phyloP scores from a whole-genome alignment of 2,888 invertebrate genomes.

The Cotesia congregata region DNA sequence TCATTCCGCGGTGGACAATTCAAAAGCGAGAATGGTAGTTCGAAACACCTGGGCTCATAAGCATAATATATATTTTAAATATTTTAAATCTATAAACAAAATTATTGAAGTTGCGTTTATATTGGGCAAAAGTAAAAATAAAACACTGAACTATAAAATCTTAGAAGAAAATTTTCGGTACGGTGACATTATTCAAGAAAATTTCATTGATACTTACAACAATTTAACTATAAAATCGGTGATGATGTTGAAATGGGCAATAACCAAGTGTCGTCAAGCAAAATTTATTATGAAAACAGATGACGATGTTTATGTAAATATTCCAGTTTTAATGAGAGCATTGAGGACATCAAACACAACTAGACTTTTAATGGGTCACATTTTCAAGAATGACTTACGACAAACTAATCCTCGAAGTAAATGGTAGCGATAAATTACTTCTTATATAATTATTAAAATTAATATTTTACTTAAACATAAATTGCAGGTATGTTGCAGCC shows the following conservation, averaged over 20 bases:
- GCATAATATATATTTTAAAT: constrained; percentile 64
- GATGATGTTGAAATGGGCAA: constrained; percentile 87
- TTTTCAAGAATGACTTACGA: constrained; percentile 83
- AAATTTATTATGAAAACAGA: constrained; percentile 87
- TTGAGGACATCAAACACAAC: constrained; percentile 61
- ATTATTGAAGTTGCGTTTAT: constrained; percentile 73
- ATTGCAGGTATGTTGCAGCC: constrained; percentile 80
- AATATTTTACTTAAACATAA: too few species aligned
- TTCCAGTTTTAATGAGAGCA: constrained; percentile 75
- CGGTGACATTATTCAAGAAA: constrained; percentile 86
- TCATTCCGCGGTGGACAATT: constrained; percentile 80
- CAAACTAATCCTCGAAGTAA: constrained; percentile 82
- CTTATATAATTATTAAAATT: too few species aligned
- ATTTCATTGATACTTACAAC: constrained; percentile 87
- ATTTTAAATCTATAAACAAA: neutral
- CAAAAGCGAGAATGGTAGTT: constrained; percentile 77
- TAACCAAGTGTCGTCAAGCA: constrained; percentile 75
- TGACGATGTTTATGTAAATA: constrained; percentile 88
- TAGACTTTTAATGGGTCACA: constrained; percentile 79
- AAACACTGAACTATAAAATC: constrained; percentile 75
- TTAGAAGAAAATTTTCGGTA: constrained; percentile 78
- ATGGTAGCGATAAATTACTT: constrained; percentile 73
- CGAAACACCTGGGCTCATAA: constrained; percentile 81
- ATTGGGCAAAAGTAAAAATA: constrained; percentile 75
- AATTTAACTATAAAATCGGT: constrained; percentile 89